Base-by-base conservation (phyloP, 2,888 invertebrate species). In the Allophyes oxyacanthae region DNA sequence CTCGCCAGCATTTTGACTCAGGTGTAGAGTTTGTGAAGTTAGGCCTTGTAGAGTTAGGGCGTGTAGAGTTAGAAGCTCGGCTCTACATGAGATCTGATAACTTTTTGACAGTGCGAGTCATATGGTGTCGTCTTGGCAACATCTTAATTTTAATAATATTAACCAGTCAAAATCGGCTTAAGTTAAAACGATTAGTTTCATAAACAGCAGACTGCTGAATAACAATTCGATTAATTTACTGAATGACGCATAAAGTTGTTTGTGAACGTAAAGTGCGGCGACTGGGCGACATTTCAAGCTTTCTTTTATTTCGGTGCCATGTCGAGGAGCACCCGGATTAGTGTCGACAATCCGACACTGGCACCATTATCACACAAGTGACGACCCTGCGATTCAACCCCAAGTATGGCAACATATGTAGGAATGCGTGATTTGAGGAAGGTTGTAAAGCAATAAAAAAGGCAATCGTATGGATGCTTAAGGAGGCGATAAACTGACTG, bases 261-360 rank as follows among this genome's bases (percentile, higher is more conserved):
- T 68, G 60, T 57, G 63, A 64, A 48, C 56, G 64, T 67, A 60
- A 63, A 65, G 63, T 66, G 64, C 64, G 69, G 51, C 62, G 64
- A 78, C 64, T 67, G 66, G 67, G 76, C 68, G 78, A 83, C 80
- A 83, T 80, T 77, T 82, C 82, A 79, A 79, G 83, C 86, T 87
- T 88, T 85, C 87, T 89, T 89, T 89, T 86, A 82, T 86, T 85
- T 85, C 77, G 74, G 79, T 84, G 84, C 83, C 84, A 80, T 75
- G 81, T 78, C 70, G 78, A 77, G 78, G 77, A 77, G 79, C 72
- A 70, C 64, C 72, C 71, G 81, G 83, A 85, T 87, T 85, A 85
- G 80, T 82, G 86, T 83, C 83, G 78, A 72, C 60, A 66, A 56
- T 45, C 50, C 51, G 73, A 74, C 74, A 72, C 64, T 71, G 68